Base-by-base conservation (phyloP, 2,888 invertebrate species). In the Marasmarcha lunaedactyla region DNA sequence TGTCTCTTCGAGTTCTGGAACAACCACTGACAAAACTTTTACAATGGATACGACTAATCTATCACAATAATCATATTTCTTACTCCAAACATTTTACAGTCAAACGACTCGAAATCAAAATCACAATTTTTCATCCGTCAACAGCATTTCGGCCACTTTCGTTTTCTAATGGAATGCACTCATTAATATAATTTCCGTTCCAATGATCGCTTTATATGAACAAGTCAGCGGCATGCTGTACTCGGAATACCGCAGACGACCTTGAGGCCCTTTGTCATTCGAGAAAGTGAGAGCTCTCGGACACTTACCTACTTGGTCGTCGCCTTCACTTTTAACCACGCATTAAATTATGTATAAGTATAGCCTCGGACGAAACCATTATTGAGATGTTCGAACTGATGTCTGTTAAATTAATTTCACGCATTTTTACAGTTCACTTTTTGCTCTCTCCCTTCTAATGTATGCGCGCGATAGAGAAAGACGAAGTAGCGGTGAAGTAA, bases 241-340 rank as follows among this genome's bases (percentile, higher is more conserved):
- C 49, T 53, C 54, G 47, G 54, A 63, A 63, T 62, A 59, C 52
- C 54, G 49, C 34, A 45, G 46, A 34, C 34, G 34, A 34, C 44
- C 43, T 40, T 49, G 58, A 64, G 64, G 71, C 73, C 71, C 71
- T 71, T 72, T 69, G 64, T 68, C 60, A 61, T 50, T 52, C 45
- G 54, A 51, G 60, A 71, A 68, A 77, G 78, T 73, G 73, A 78
- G 77, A 78, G 76, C 59, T 45, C 52, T 44, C 27, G 30, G 13
- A 59, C 49, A 58, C 48, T 48, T 48, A 48, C 43, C 49, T 48
- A 55, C 20, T 20, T 20, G 7, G 20, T 20, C 43, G 44, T 44
- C 47, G 51, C 56, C 52, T 63, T 64, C 63, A 58, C 61, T 66
- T 69, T 62, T 63, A 53, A 20, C 55, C 48, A 48, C 44, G 46